phyloP scores from a whole-genome alignment of 1,140 invertebrate genomes.

The Ylistrum balloti region DNA sequence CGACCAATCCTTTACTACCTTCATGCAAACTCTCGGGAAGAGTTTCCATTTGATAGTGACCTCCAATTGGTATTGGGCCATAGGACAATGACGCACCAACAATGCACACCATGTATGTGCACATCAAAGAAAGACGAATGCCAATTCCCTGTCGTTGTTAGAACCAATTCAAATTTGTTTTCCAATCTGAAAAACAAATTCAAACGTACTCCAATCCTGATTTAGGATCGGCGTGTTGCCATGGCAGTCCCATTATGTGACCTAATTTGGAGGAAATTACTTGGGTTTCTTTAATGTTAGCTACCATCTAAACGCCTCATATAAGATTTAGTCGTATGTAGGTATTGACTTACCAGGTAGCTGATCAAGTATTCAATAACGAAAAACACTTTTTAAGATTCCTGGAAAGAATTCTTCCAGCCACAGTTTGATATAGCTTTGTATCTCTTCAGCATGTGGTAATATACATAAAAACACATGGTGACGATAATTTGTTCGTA shows the following conservation, averaged over 20 bases:
- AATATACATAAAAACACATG: too few relatives aligned
- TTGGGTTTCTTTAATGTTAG: neutral
- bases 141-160: neutral
- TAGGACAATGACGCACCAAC: neutral
- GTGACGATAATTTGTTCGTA: too few relatives aligned
- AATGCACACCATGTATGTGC: neutral
- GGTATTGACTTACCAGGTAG: neutral
- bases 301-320: neutral
- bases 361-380: neutral
- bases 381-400: neutral
- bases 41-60: neutral
- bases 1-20: conserved; percentile 24
- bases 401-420: neutral
- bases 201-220: neutral
- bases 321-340: neutral
- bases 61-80: neutral
- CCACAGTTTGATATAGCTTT: neutral
- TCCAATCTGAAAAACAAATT: conserved; percentile 40
- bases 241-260: neutral
- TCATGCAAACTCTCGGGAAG: neutral
- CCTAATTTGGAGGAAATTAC: neutral
- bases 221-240: neutral
- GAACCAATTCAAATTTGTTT: conserved; percentile 29
- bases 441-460: neutral
- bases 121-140: neutral